Evolutionary conservation across 2,797 vertebrate species (phyloP), one percentile per base, ranked within the genome.

Genomic region (Pelochelys cantorii): DNA sequence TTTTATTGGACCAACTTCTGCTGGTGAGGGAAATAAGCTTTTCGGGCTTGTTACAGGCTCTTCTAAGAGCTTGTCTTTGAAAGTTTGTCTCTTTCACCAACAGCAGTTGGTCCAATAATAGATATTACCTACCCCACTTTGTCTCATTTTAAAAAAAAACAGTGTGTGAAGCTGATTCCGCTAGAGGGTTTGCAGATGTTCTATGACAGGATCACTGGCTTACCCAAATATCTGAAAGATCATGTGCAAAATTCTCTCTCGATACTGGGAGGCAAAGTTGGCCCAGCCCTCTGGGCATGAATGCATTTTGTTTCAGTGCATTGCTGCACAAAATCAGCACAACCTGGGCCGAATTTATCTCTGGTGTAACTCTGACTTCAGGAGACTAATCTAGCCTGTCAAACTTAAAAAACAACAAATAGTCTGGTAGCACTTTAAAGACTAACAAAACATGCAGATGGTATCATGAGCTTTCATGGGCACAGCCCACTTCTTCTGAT

Each of bases 41-140:
- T 48, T 34, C 10, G 3, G 34, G 9, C 31, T 65, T n/a, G 15
- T 31, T n/a, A 7, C 18, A 31, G n/a, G 31, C 9, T 34, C 65
- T n/a, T 68, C 62, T 7, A 60, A 60, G 79, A 87, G 81, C 79
- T 95, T 27, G 29, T 82, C 62, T 48, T 71, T 83, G 79, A 34
- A 78, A 23, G 57, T 31, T 68, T 34, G 65, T 34, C 18, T 34
- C 62, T 68, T 18, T 34, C n/a, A 34, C 65, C 65, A 34, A 34
- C 4, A 34, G 65, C 18, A 5, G n/a, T 22, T 68, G n/a, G 17
- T 68, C 65, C 65, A 34, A 34, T 34, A 20, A 68, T 34, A 68
- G n/a, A 11, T 34, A 34, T 22, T 34, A 11, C n/a, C 65, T 11
- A 8, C n/a, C n/a, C n/a, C n/a, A 11, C 17, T 18, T 34, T 68